Base-by-base conservation (phyloP, 2,888 invertebrate species). In the Xestobium rufovillosum region DNA sequence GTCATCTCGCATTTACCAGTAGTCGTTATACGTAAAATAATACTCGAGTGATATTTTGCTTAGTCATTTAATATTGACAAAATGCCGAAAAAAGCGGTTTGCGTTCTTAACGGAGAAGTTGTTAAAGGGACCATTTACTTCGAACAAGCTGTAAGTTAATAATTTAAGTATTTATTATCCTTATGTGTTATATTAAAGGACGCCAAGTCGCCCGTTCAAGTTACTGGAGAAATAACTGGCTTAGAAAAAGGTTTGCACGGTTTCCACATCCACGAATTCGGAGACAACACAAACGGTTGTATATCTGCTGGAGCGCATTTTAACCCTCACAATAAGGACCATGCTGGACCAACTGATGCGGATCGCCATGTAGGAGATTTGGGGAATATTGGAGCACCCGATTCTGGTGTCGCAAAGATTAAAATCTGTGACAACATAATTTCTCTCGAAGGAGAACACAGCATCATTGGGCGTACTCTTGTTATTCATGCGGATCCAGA, bases 191-290 rank as follows among this genome's bases (percentile, higher is more conserved):
- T 12, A 31, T 41, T 38, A 11, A 31, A 55, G 53, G 41, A 45
- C 52, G 73, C 68, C 0, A 70, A 71, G n/a, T 63, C 71, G n/a
- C 74, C 81, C 2, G 86, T 87, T 1, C 72, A 75, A 38, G 73
- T 95, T n/a, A 78, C 78, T 17, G 95, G 95, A 4, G 80, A 87
- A 65, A 73, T 96, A 6, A 69, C 64, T 16, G 92, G 94, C 2
- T 70, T 96, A 17, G 61, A 72, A 11, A 72, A 80, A 62, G 95
- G 95, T 42, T 60, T 68, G 2, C 88, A 92, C 59, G 91, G 91
- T 13, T 92, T 96, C 70, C 96, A 96, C 61, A 78, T 96, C 42
- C 96, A 96, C 61, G 89, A 96, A 69, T 95, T 91, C 60, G 96
- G 96, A 1, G 95, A 95, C 67, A 89, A 87, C 59, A 91, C 92